A percentile compares a stretch with the other conserved stretches of the same genome.
Conservation (phyloP, 2,888 invertebrate species). For the Dryobota labecula region DNA sequence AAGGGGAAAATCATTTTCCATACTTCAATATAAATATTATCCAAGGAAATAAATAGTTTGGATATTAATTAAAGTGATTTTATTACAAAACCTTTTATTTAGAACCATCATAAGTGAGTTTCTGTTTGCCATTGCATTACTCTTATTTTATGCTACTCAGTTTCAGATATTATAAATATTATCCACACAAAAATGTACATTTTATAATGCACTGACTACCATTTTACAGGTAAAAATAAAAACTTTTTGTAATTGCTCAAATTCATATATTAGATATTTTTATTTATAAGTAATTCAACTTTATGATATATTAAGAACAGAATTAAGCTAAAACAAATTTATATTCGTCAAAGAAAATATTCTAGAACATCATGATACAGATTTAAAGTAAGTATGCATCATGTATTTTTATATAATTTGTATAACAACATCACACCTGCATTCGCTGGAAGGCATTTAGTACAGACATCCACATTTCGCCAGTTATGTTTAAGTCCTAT, state of each 20-base stretch:
- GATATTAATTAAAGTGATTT: conserved; percentile 68
- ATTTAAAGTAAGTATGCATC: conserved; percentile 11
- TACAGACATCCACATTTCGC: conserved; percentile 3
- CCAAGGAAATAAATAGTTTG: conserved; percentile 76
- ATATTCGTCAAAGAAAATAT: conserved; percentile 21
- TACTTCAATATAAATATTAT: conserved; percentile 72
- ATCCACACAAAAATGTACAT: background rate
- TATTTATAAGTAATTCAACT: conserved; percentile 44
- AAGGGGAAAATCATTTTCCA: conserved; percentile 72
- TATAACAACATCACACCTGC: conserved; percentile 1
- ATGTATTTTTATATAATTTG: conserved; percentile 9
- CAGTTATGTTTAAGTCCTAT: background rate
- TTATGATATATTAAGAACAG: conserved; percentile 14
- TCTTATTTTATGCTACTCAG: conserved; percentile 1
- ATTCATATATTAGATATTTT: conserved; percentile 44
- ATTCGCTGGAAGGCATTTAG: background rate
- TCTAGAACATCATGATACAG: conserved; percentile 18
- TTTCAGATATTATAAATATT: background rate
- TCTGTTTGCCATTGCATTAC: background rate
- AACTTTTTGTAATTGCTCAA: background rate
- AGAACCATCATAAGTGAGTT: background rate
- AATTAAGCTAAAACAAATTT: conserved; percentile 23
- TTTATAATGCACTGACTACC: background rate
- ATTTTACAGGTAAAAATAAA: conserved; percentile 11
- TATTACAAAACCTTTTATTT: conserved; percentile 24